A percentile compares a stretch with the other conserved stretches of the same genome.
Conservation (phyloP, 2,888 invertebrate genomes). For the Netelia virgata region DNA sequence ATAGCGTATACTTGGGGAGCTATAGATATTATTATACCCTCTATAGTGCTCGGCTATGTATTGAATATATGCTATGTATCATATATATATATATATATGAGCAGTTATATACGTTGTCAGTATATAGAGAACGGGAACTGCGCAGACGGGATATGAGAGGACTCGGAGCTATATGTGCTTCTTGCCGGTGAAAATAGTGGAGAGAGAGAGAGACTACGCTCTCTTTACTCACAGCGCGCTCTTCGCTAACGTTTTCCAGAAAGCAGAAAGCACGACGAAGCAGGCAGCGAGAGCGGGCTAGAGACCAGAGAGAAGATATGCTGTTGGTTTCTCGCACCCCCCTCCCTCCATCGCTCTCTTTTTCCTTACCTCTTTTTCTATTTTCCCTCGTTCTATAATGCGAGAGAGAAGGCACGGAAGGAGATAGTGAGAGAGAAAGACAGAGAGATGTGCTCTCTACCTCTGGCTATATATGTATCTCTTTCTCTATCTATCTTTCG, state of each 20-base stretch:
- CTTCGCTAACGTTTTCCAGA: constrained; percentile 46
- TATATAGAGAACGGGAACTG: constrained; percentile 65
- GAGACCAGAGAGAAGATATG: constrained; percentile 25
- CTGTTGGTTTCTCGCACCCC: constrained; percentile 1
- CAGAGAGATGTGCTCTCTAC: constrained; percentile 48
- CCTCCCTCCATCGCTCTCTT: not conserved
- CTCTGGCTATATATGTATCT: constrained; percentile 1
- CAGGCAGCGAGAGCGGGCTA: constrained; percentile 37
- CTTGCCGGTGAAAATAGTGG: constrained; percentile 49
- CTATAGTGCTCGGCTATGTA: not conserved
- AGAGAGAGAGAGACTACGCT: constrained; percentile 48
- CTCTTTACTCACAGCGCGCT: constrained; percentile 25
- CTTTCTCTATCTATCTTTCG: constrained; percentile 33
- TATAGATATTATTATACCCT: not conserved
- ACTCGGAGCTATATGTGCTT: constrained; percentile 16
- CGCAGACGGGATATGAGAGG: constrained; percentile 72
- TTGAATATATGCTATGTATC: not conserved
- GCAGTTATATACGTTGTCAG: constrained; percentile 26
- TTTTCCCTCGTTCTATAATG: constrained; percentile 25
- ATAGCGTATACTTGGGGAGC: not conserved
- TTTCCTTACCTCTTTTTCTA: constrained; percentile 13
- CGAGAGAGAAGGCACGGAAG: constrained; percentile 51
- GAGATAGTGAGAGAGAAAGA: constrained; percentile 30
- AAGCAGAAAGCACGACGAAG: constrained; percentile 74
- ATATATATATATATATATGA: constrained; percentile 13